Conservation (phyloP, 2,888 invertebrate species). For the Rhodophaea formosa region DNA sequence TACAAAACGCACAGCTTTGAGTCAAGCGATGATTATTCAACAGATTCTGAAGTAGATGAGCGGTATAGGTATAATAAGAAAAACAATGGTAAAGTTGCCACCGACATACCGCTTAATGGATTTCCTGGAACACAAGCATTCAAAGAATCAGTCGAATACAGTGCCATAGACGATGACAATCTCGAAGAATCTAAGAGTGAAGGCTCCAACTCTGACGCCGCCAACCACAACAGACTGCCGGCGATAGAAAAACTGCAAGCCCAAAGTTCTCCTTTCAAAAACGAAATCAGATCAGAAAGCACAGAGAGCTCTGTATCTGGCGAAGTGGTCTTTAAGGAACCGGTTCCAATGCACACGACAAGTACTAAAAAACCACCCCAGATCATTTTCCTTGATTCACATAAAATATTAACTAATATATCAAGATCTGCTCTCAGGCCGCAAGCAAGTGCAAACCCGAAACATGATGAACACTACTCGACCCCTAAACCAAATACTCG, state of each 20-base stretch:
- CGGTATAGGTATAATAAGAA: constrained; percentile 23
- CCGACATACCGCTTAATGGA: neutral
- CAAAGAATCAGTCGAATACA: neutral
- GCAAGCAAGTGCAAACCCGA: neutral
- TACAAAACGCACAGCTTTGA: constrained; percentile 39
- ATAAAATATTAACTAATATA: constrained; percentile 17
- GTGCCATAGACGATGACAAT: neutral
- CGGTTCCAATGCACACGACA: constrained; percentile 19
- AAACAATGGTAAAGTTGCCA: neutral
- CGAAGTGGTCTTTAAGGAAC: constrained; percentile 15
- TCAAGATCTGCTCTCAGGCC: neutral
- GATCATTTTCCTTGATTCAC: constrained; percentile 29
- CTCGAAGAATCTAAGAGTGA: neutral
- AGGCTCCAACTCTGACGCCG: neutral
- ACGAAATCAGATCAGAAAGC: neutral
- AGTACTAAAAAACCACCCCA: constrained; percentile 18
- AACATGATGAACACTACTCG: neutral
- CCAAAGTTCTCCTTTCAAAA: neutral
- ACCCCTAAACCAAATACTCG: constrained; percentile 1
- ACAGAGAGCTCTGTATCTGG: neutral
- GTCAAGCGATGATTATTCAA: constrained; percentile 26
- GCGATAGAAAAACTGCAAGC: neutral
- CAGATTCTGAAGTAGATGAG: constrained; percentile 36
- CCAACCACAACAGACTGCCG: neutral
- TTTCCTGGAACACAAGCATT: neutral